Evolutionary conservation across 2,797 vertebrate species (phyloP), one percentile per base, ranked within the genome.

Genomic region (Oreochromis mossambicus): DNA sequence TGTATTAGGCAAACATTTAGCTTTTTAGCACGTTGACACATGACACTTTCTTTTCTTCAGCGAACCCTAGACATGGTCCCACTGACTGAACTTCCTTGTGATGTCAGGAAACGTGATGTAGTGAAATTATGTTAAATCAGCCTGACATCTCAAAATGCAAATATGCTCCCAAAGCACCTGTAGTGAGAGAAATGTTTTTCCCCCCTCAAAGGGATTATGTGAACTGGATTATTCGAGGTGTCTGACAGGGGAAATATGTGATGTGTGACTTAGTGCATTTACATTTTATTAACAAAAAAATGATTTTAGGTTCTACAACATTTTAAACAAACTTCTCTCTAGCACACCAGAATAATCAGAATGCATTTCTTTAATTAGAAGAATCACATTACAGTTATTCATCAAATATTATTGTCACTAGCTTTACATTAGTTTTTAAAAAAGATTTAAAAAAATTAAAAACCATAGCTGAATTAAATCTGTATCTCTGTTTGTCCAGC

Each of bases 71-170:
- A 63, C 32, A 43, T 70, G 41, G 43, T 75, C 26, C 43, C 43
- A 50, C 15, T 50, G 17, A 75, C 43, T 75, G 43, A 32, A 48
- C 10, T 50, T 50, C 10, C 68, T 19, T 19, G 10, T 82, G 76
- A 83, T 68, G 84, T 84, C 85, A 86, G 12, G 78, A 29, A 82
- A 34, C 6, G 6, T 13, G 29, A 34, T 80, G 63, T 88, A 83
- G 77, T 79, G 52, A 81, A 79, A 83, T 88, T 38, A 86, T 79
- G 52, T 86, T 81, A 77, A 89, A 86, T 77, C 86, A 82, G 78
- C 19, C 70, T 84, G 88, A 84, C 24, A 34, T 83, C 70, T 91
- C 73, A 76, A 90, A 89, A 92, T 91, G 88, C 83, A 90, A 79
- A 92, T 86, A 48, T 79, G n/a, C 48, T 76, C 80, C 83, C 79